Base-by-base conservation (phyloP, 2,888 invertebrate species). In the Platycnemis pennipes region DNA sequence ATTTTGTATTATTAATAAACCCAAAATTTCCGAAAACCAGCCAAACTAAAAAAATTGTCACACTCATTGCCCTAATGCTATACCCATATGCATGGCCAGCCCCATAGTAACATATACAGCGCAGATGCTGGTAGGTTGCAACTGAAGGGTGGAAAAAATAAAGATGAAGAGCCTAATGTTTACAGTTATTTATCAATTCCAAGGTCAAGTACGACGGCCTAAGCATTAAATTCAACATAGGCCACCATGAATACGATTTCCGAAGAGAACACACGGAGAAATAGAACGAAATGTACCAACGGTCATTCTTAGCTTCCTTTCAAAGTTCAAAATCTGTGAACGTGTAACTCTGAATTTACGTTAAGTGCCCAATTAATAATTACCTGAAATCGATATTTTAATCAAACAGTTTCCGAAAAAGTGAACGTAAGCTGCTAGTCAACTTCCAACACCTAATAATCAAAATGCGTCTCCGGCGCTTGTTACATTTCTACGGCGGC, bases 401-500 rank as follows among this genome's bases (percentile, higher is more conserved):
- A 44, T 63, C 42, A 63, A 42, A 31, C 42, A 69, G n/a, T 91
- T 45, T 45, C 44, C 44, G 26, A 53, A 91, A 69, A 19, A 44
- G 7, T 16, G 8, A 63, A 11, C 37, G 1, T 22, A 63, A n/a
- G 0, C 44, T 2, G 26, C 44, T n/a, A 63, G 2, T 44, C 22
- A 31, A 5, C 3, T n/a, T 53, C 22, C 45, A 44, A 26, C 26
- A 8, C 42, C n/a, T 44, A 91, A 63, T 26, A 91, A 91, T 91
- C 69, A n/a, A 69, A 91, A 91, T 69, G 63, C 45, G 45, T 88
- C 85, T 86, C 69, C 85, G 94, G 94, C 94, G 94, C 94, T 89
- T 46, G 89, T 86, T 95, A 96, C 96, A 96, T 97, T 97, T 96
- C 96, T 97, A 97, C 96, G 97, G 97, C 97, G 97, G 97, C 97